Percentiles rank a stretch among this genome's conserved stretches.
Conservation (phyloP, 2,888 invertebrate genomes). For the Sthenelais limicola region DNA sequence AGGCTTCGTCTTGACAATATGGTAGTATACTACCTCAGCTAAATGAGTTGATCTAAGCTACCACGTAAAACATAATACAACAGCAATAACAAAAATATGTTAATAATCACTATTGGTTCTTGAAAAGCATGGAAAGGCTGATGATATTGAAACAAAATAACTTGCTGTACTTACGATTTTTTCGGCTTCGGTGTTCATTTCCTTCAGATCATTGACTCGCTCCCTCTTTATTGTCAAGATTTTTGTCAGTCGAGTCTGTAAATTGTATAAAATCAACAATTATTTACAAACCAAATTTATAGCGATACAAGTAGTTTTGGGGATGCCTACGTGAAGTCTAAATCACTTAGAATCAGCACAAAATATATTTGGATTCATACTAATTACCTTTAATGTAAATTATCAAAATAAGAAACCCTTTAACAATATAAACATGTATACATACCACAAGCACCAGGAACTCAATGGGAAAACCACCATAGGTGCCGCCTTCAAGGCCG, state of each 20-base stretch:
- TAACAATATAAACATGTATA: conserved; percentile 43
- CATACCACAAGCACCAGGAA: conserved; percentile 84
- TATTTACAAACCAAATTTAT: neutral
- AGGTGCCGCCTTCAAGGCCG: conserved; percentile 75
- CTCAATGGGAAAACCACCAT: conserved; percentile 87
- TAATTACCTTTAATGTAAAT: too few relatives aligned
- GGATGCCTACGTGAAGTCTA: neutral
- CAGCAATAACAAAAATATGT: too few relatives aligned
- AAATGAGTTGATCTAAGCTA: too few relatives aligned
- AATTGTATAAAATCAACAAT: conserved; percentile 32
- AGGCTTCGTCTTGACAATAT: too few relatives aligned
- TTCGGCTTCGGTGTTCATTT: conserved; percentile 93
- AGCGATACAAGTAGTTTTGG: neutral
- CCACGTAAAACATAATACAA: too few relatives aligned
- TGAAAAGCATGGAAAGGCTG: too few relatives aligned
- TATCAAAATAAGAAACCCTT: too few relatives aligned
- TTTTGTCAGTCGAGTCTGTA: conserved; percentile 85
- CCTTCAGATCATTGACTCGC: conserved; percentile 84
- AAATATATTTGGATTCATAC: too few relatives aligned
- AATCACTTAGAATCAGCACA: too few relatives aligned
- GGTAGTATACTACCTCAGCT: too few relatives aligned
- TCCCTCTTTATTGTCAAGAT: conserved; percentile 86
- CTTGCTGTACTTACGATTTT: conserved; percentile 78
- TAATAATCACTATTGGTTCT: too few relatives aligned
- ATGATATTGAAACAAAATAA: too few relatives aligned